Conservation (phyloP, 1,140 invertebrate species). For the Phenacoccus solenopsis region DNA sequence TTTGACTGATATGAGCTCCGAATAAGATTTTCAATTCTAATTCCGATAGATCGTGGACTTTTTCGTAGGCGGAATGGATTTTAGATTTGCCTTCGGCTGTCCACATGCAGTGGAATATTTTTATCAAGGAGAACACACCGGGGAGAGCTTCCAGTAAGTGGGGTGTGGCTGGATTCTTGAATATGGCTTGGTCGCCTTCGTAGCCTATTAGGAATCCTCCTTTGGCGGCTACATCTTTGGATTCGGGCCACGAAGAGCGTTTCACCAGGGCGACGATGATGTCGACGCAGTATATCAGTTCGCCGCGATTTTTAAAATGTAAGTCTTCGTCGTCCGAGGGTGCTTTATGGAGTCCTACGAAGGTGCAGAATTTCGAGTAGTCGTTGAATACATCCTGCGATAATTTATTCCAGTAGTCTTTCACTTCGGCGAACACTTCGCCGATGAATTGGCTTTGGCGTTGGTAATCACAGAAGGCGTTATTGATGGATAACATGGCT, state of each 20-base stretch:
- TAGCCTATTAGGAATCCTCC: constrained; percentile 68
- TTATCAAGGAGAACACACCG: constrained; percentile 56
- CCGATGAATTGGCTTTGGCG: constrained; percentile 67
- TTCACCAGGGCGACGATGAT: constrained; percentile 55
- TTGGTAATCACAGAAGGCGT: constrained; percentile 79
- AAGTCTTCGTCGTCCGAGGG: neutral
- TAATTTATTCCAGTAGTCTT: neutral
- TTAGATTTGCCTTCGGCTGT: constrained; percentile 41
- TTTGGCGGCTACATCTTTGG: constrained; percentile 57
- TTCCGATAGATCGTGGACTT: neutral
- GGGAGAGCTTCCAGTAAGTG: constrained; percentile 44
- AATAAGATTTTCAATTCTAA: neutral
- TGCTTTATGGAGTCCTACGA: neutral
- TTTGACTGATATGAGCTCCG: neutral
- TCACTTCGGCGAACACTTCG: constrained; percentile 45
- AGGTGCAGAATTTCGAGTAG: neutral
- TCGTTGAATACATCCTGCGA: neutral
- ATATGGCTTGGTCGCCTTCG: constrained; percentile 51
- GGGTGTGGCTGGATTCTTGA: constrained; percentile 69
- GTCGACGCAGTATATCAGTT: neutral
- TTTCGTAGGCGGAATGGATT: neutral
- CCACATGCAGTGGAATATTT: constrained; percentile 67
- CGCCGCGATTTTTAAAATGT: neutral
- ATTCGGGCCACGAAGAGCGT: constrained; percentile 67
- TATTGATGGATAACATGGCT: constrained; percentile 65